Conservation (phyloP, 2,888 invertebrate species). For the Cloeon dipterum region DNA sequence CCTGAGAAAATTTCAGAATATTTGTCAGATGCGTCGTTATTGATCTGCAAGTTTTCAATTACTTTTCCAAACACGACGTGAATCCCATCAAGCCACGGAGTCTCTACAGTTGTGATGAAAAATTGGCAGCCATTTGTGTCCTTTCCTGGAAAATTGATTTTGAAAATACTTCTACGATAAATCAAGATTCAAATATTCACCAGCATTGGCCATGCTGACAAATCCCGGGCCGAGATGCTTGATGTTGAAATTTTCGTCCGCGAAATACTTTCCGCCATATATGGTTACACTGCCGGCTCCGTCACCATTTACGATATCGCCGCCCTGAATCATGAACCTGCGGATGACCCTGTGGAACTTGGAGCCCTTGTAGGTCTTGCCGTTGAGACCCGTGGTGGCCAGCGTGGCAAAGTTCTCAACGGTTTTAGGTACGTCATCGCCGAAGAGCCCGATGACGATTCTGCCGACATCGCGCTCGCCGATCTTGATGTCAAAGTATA, state of each 20-base stretch:
- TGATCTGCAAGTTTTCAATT: too few relatives aligned
- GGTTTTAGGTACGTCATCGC: constrained; percentile 63
- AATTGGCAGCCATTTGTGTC: constrained; percentile 93
- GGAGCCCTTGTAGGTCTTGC: constrained; percentile 53
- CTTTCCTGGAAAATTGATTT: constrained; percentile 26
- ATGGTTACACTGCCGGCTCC: constrained; percentile 70
- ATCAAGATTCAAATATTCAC: constrained; percentile 13
- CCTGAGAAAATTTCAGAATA: constrained; percentile 20
- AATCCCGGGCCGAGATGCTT: constrained; percentile 64
- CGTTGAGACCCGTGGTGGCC: constrained; percentile 48
- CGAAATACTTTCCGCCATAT: constrained; percentile 62
- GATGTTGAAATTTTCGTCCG: constrained; percentile 66
- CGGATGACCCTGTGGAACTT: constrained; percentile 68
- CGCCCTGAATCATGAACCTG: constrained; percentile 82
- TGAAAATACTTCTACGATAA: neutral
- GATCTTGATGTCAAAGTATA: constrained; percentile 58
- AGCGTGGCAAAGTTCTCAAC: constrained; percentile 70
- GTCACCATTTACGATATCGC: constrained; percentile 59
- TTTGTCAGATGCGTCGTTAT: too few relatives aligned
- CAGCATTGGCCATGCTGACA: constrained; percentile 78
- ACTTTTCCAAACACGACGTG: constrained; percentile 84
- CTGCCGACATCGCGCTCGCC: constrained; percentile 47
- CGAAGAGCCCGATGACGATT: constrained; percentile 73
- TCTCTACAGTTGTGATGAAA: constrained; percentile 69
- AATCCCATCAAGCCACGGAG: constrained; percentile 72